Percentiles rank a stretch among this genome's conserved stretches.
Evolutionary conservation across 1,140 invertebrate species (phyloP).

Genomic region (Drosophila auraria): DNA sequence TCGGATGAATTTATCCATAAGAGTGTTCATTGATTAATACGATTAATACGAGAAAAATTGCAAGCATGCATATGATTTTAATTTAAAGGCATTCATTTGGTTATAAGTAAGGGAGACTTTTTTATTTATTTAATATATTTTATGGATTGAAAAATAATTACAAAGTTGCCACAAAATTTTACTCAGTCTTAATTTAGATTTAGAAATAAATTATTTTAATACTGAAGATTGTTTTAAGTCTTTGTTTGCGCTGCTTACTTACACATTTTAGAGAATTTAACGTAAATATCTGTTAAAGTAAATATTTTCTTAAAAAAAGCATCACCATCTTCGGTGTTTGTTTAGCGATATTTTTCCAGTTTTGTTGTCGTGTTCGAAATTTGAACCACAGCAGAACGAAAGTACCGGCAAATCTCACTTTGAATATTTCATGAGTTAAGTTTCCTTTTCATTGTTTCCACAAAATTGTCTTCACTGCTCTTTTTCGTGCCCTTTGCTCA

Average conservation of each 20-base stretch:
- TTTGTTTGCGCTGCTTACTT: neutral
- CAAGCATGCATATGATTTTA: neutral
- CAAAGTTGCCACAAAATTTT: too few species aligned
- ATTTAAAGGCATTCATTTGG: neutral
- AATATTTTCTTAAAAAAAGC: neutral
- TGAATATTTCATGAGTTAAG: slow-evolving; percentile 55
- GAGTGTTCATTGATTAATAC: too few species aligned
- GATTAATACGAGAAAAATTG: too few species aligned
- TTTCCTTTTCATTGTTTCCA: slow-evolving; percentile 51
- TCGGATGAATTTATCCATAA: neutral
- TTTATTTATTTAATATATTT: too few species aligned
- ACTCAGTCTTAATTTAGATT: too few species aligned
- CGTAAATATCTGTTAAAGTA: neutral
- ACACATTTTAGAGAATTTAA: neutral
- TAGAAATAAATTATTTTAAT: too few species aligned
- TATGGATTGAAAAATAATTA: too few species aligned
- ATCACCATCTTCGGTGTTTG: neutral
- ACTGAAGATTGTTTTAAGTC: too few species aligned
- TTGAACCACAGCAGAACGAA: slow-evolving; percentile 21
- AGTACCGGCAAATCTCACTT: slow-evolving; percentile 36
- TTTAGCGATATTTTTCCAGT: neutral
- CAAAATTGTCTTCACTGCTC: slow-evolving; percentile 12
- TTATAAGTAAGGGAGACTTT: too few species aligned
- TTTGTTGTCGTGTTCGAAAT: slow-evolving; percentile 10
- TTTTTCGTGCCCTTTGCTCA: slow-evolving; percentile 4